These are phyloP conservation scores for Agapornis canus DNA, from an alignment of 2,797 vertebrate genomes.

Conservation along the genomic window DNA sequence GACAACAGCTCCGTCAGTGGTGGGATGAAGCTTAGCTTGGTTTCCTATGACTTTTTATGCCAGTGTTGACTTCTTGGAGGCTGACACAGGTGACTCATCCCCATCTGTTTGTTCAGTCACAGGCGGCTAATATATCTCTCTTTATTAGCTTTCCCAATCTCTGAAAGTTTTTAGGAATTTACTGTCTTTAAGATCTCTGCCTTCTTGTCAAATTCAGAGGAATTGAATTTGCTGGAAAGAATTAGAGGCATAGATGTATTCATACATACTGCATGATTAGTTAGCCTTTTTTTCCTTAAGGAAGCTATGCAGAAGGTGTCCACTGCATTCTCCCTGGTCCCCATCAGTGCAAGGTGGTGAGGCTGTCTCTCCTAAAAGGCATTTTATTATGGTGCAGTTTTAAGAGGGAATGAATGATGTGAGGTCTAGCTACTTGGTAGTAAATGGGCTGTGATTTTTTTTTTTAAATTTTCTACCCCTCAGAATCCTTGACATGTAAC, in stretches of 20 bases:
- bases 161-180: background rate
- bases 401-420: background rate
- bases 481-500: constrained; percentile 56
- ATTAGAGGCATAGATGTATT: fast-evolving
- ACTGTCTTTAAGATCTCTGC: background rate
- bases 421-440: background rate
- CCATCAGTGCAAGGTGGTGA: background rate
- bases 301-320: background rate
- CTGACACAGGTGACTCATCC: background rate
- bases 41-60: background rate
- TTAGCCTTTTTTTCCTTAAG: background rate
- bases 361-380: background rate
- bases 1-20: background rate
- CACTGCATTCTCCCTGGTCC: background rate
- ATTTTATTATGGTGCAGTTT: background rate
- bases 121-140: background rate
- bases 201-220: background rate
- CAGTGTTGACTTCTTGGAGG: background rate
- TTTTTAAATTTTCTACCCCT: background rate
- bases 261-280: fast-evolving
- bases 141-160: background rate
- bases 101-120: background rate
- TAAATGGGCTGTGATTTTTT: background rate
- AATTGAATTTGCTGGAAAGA: background rate
- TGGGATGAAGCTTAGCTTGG: background rate